Evolutionary conservation across 92 coral and sea anemone species (phyloP).

Genomic region (Porites divaricata): DNA sequence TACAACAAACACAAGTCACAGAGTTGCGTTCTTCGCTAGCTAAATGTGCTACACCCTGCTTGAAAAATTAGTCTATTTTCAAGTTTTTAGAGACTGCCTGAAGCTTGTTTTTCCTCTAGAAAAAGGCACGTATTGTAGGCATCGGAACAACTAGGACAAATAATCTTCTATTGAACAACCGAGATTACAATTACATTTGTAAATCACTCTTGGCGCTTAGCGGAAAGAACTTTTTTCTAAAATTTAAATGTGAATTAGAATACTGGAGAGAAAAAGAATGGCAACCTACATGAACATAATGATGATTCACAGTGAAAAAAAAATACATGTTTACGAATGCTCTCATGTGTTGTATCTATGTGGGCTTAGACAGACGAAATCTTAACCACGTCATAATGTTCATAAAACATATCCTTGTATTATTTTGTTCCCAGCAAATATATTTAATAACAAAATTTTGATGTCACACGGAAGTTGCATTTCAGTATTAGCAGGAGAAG

Average conservation of each 20-base stretch:
- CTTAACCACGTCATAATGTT: too few relatives aligned
- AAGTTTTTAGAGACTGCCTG: conserved; percentile 32
- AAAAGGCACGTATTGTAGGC: conserved; percentile 15
- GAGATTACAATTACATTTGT: not conserved
- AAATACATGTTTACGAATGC: not conserved
- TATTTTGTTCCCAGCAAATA: too few relatives aligned
- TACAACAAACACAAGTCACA: conserved; percentile 8
- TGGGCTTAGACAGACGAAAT: not conserved
- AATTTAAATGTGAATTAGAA: not conserved
- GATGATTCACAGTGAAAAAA: not conserved
- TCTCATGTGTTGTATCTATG: not conserved
- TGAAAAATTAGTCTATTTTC: conserved; percentile 3
- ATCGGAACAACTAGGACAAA: conserved; percentile 6
- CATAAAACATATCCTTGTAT: too few relatives aligned
- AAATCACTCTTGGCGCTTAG: not conserved
- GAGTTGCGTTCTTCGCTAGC: not conserved
- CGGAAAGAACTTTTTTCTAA: conserved; percentile 17
- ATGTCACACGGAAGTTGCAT: too few relatives aligned
- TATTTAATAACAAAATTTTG: too few relatives aligned
- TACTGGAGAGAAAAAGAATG: conserved; percentile 5
- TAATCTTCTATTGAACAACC: conserved; percentile 2
- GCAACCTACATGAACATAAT: not conserved
- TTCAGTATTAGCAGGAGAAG: too few relatives aligned
- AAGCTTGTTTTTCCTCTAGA: conserved; percentile 21
- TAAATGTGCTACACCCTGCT: conserved; percentile 12